Percentiles rank a stretch among this genome's conserved stretches.
Evolutionary conservation across 2,113 vertebrate genomes (phyloP).

Genomic region (Tachysurus fulvidraco): DNA sequence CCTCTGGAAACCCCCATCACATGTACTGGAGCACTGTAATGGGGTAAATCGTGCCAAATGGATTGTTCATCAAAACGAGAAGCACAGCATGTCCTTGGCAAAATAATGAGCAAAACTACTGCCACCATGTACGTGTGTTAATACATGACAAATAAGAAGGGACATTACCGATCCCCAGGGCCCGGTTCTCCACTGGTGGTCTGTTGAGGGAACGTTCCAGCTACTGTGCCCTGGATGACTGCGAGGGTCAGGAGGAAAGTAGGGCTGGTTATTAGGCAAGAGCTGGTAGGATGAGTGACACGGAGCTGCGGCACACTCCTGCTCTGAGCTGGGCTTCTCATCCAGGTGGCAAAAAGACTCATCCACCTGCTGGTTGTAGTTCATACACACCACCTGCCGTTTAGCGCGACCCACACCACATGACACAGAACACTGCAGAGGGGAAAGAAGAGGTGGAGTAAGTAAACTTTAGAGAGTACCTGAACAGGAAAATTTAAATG

Average conservation of each 20-base stretch:
- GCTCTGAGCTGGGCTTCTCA: conserved; percentile 74
- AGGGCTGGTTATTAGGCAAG: conserved; percentile 75
- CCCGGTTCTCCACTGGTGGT: conserved; percentile 93
- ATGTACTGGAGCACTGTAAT: conserved; percentile 92
- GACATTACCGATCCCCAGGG: conserved; percentile 96
- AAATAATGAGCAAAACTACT: background rate
- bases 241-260: conserved; percentile 73
- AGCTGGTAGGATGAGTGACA: conserved; percentile 75
- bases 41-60: background rate
- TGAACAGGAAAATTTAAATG: background rate
- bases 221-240: conserved; percentile 75
- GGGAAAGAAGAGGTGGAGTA: conserved; percentile 53
- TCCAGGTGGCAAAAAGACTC: conserved; percentile 85
- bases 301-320: conserved; percentile 78
- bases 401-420: conserved; percentile 82
- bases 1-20: conserved; percentile 85
- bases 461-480: background rate
- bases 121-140: background rate
- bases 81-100: background rate
- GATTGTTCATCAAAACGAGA: background rate
- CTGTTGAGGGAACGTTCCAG: conserved; percentile 73
- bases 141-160: background rate
- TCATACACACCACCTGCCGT: conserved; percentile 85
- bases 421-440: conserved; percentile 83
- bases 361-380: conserved; percentile 82